Evolutionary conservation across 2,888 invertebrate genomes (phyloP).

Genomic region (Drosophila macrospina): DNA sequence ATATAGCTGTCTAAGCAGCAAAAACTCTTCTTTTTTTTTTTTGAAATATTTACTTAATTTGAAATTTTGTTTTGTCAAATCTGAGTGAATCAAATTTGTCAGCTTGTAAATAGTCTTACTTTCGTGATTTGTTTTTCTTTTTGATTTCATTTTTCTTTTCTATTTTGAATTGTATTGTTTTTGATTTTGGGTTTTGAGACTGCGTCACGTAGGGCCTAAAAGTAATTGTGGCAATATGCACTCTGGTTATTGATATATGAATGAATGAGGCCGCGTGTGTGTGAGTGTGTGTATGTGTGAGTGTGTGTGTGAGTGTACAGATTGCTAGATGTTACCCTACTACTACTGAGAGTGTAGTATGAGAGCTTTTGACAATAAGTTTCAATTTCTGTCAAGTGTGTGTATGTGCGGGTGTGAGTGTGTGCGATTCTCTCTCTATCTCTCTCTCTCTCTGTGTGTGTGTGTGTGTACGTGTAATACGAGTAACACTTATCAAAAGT

Average conservation of each 20-base stretch:
- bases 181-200: constrained; percentile 9
- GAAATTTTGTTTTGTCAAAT: too few relatives aligned
- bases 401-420: constrained; percentile 6
- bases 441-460: too few relatives aligned
- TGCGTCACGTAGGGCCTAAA: constrained; percentile 49
- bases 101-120: too few relatives aligned
- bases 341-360: constrained; percentile 5
- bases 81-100: too few relatives aligned
- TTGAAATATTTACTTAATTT: too few relatives aligned
- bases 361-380: constrained; percentile 74
- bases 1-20: too few relatives aligned
- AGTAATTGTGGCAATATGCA: constrained; percentile 63
- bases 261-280: constrained; percentile 17
- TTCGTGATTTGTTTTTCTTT: too few relatives aligned
- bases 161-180: constrained; percentile 4
- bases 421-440: too few relatives aligned
- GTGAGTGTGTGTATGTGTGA: background rate
- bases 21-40: too few relatives aligned
- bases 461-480: constrained; percentile 60
- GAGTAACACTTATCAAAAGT: constrained; percentile 80
- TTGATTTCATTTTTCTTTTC: too few relatives aligned
- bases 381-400: constrained; percentile 60
- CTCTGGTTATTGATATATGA: constrained; percentile 54
- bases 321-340: constrained; percentile 14
- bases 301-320: constrained; percentile 17